These are phyloP conservation scores for Hybognathus amarus DNA, from an alignment of 2,797 vertebrate species.

Conservation along the genomic window DNA sequence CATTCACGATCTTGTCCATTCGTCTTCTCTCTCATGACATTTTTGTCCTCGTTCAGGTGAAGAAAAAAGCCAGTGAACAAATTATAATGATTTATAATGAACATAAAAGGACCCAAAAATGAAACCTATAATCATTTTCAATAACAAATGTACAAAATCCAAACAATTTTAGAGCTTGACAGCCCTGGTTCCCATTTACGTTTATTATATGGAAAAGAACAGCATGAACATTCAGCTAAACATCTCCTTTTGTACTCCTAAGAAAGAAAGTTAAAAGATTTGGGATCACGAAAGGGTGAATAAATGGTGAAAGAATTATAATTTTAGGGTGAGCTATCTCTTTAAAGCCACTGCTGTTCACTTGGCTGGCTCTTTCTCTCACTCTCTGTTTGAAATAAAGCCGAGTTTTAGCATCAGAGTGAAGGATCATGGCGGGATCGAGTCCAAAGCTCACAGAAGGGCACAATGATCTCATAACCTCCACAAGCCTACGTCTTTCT, in stretches of 20 bases:
- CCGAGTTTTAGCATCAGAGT: constrained; percentile 4
- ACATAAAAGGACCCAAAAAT: background rate
- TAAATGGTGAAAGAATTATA: constrained; percentile 3
- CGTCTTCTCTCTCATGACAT: background rate
- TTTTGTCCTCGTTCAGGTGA: constrained; percentile 32
- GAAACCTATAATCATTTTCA: background rate
- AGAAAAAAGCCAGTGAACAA: background rate
- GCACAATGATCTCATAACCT: constrained; percentile 49
- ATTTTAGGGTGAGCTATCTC: constrained; percentile 10
- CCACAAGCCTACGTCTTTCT: constrained; percentile 22
- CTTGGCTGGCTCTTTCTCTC: constrained; percentile 4
- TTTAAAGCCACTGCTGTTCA: constrained; percentile 35
- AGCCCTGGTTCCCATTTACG: background rate
- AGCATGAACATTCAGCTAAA: background rate
- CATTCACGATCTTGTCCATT: constrained; percentile 20
- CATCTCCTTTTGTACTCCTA: background rate
- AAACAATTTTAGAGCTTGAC: background rate
- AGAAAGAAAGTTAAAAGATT: background rate
- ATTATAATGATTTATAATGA: background rate
- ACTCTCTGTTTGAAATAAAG: background rate
- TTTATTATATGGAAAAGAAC: background rate
- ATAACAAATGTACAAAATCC: background rate
- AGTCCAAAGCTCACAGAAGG: constrained; percentile 49
- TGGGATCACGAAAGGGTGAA: background rate
- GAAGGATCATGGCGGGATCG: constrained; percentile 35